phyloP scores from a whole-genome alignment of 2,797 vertebrate species.

The Okamejei kenojei region DNA sequence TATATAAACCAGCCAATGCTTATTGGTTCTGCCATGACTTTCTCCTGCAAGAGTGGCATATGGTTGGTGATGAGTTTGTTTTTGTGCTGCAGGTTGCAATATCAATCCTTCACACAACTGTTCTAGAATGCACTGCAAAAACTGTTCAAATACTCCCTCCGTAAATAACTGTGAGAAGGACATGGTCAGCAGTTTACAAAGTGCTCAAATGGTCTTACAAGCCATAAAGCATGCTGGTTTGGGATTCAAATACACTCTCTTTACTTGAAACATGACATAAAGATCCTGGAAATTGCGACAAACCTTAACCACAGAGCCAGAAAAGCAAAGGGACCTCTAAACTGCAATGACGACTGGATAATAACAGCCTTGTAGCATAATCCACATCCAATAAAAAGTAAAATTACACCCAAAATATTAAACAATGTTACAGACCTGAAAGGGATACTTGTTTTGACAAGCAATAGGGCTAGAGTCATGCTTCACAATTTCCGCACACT shows the following conservation, averaged over 20 bases:
- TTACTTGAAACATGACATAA: no score
- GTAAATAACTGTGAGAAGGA: not conserved
- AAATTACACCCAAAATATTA: not conserved
- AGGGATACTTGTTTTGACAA: conserved; percentile 89
- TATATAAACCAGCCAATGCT: no score
- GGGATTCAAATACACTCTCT: not conserved
- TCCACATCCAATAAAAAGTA: not conserved
- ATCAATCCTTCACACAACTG: no score
- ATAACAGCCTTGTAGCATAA: not conserved
- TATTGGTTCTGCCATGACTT: not conserved
- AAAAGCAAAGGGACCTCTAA: not conserved
- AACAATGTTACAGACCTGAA: conserved; percentile 68
- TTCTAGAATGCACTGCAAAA: not conserved
- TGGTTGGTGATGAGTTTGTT: no score
- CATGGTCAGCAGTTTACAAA: not conserved
- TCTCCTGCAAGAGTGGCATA: not conserved
- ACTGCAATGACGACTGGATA: not conserved
- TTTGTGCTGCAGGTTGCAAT: no score
- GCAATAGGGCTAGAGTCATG: conserved; percentile 67
- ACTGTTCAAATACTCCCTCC: not conserved
- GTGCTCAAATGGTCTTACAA: not conserved
- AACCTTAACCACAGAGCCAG: not conserved
- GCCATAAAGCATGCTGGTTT: not conserved
- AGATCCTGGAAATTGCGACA: not conserved
- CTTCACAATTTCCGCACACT: conserved; percentile 85